phyloP scores from a whole-genome alignment of 1,140 invertebrate species.

The Nylanderia fulva region DNA sequence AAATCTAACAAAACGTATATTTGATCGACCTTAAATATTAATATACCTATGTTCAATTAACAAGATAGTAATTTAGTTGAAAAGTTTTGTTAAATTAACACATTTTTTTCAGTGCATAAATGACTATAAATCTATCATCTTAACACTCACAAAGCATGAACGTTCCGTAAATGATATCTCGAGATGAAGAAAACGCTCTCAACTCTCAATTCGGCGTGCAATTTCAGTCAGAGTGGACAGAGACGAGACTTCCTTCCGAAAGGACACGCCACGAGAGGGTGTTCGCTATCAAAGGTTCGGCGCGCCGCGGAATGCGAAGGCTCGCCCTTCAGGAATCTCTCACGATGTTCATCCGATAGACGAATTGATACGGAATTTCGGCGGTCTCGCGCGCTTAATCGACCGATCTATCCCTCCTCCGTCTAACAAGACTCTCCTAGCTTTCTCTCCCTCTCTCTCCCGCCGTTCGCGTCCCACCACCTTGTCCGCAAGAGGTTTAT shows the following conservation, averaged over 20 bases:
- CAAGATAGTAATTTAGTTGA: no score
- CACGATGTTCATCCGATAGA: conserved; percentile 71
- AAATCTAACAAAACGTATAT: no score
- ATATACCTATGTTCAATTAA: no score
- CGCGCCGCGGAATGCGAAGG: conserved; percentile 74
- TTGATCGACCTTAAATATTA: no score
- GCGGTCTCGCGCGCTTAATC: conserved; percentile 76
- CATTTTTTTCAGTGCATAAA: no score
- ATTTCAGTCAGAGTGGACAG: conserved; percentile 74
- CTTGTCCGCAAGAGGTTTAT: conserved; percentile 74
- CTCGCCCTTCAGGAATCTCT: conserved; percentile 63
- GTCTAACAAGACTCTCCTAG: conserved; percentile 35
- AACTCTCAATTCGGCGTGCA: conserved; percentile 53
- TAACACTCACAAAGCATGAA: background rate
- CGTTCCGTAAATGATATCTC: background rate
- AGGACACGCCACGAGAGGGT: conserved; percentile 73
- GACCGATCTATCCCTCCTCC: conserved; percentile 66
- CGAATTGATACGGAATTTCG: conserved; percentile 82
- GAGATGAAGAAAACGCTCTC: conserved; percentile 30
- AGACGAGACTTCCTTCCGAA: conserved; percentile 69
- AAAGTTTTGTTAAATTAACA: no score
- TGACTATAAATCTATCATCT: no score
- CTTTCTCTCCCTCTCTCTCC: conserved; percentile 38
- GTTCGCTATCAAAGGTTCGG: conserved; percentile 80
- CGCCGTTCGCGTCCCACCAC: conserved; percentile 45